Evolutionary conservation across 2,113 vertebrate species (phyloP).

Genomic region (Barbus barbus): DNA sequence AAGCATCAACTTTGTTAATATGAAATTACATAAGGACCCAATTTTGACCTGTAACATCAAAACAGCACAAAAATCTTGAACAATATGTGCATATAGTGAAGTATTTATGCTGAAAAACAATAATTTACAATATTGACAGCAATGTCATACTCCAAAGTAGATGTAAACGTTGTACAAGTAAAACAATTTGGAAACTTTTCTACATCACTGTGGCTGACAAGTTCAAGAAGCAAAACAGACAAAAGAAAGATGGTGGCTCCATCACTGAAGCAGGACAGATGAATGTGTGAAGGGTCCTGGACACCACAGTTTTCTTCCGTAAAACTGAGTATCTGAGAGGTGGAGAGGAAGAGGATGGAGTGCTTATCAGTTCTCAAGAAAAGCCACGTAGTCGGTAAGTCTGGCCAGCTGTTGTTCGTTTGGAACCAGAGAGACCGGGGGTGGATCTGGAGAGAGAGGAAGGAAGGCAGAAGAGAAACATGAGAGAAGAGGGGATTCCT

Average conservation of each 20-base stretch:
- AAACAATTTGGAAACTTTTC: not conserved
- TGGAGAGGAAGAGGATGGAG: slow-evolving; percentile 23
- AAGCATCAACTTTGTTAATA: not conserved
- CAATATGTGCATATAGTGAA: not conserved
- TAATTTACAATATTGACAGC: slow-evolving; percentile 18
- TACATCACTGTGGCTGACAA: not conserved
- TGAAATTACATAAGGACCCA: not conserved
- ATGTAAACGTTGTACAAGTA: not conserved
- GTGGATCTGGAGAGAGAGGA: slow-evolving; percentile 77
- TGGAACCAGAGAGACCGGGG: slow-evolving; percentile 89
- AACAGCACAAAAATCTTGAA: not conserved
- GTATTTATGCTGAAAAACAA: slow-evolving; percentile 24
- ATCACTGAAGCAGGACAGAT: not conserved
- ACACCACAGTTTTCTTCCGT: slow-evolving; percentile 40
- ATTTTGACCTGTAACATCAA: not conserved
- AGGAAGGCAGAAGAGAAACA: slow-evolving; percentile 14
- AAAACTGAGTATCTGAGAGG: slow-evolving; percentile 37
- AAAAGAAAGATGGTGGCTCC: not conserved
- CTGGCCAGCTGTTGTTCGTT: slow-evolving; percentile 96
- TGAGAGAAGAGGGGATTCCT: slow-evolving; percentile 36
- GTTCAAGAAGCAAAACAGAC: slow-evolving; percentile 28
- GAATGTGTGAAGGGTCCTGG: slow-evolving; percentile 19
- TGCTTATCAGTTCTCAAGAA: slow-evolving; percentile 91
- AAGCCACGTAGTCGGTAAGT: slow-evolving; percentile 97
- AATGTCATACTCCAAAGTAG: not conserved